Base-by-base conservation (phyloP, 2,888 invertebrate genomes). In the Drosophila neutralis region DNA sequence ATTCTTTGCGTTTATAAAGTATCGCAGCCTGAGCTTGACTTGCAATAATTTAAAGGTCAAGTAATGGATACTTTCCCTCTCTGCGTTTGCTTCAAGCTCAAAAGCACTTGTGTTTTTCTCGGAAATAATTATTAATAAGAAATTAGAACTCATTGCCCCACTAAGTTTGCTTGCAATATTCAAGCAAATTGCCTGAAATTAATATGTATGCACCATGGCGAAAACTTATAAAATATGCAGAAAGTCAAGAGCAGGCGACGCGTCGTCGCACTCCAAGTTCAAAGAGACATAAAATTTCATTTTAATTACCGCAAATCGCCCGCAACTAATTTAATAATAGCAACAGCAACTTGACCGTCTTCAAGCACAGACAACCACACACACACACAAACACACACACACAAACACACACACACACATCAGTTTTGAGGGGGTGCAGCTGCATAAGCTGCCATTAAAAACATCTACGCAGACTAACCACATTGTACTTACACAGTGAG, bases 301-400 rank as follows among this genome's bases (percentile, higher is more conserved):
- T 72, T 78, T 85, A 90, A 87, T 87, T 87, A 90, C 80, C 89
- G 59, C 86, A 87, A 87, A 90, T 87, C 88, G 88, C 68, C 89
- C 86, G 88, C 83, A 87, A 87, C 90, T 87, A 90, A 87, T 87
- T 87, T 85, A 87, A 90, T 86, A 86, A 87, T 75, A 74, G 78
- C 80, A 71, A 75, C 84, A 76, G 69, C 80, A 80, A 75, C 64
- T 70, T 71, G 69, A 36, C 51, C 72, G 66, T 58, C 67, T 57
- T 42, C 48, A 18, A 27, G 33, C 27, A 45, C 24, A 45, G 8
- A 24, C 45, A 24, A 24, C 7, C 21, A 24, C 21, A 45, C 36
- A 27, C 27, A 10, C 31, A 56, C 15, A 31, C 13, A 36, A 13
- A 59, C 8, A 10, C 3, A 31, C 31, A 36, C 21, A 49, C 18